Base-by-base conservation (phyloP, 2,113 vertebrate species). In the Tonatia bakeri region DNA sequence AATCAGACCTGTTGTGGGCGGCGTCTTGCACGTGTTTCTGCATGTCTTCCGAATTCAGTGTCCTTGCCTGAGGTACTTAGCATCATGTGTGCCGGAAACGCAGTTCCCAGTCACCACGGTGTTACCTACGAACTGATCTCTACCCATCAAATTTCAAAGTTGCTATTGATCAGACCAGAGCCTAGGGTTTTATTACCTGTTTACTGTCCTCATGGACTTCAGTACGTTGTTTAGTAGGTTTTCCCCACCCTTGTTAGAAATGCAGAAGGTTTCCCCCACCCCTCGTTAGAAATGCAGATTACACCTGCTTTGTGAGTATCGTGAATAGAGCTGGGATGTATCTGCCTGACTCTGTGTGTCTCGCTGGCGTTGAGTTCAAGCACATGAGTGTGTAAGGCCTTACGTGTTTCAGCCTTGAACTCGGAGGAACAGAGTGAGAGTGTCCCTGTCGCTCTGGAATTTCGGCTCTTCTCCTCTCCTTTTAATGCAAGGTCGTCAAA, bases 231-330 rank as follows among this genome's bases (percentile, higher is more conserved):
- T 91, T 56, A 64, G 33, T 43, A 43, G 43, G 43, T 43, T 56
- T 43, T 67, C 72, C 40, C 20, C 12, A 56, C 19, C 6, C 52
- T 95, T 94, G n/a, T 73, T 90, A 77, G 40, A 93, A 93, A 64
- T 79, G 31, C 38, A 79, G 85, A 50, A n/a, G n/a, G n/a, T n/a
- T 56, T 43, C 59, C 72, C 38, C 20, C 11, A 56, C 72, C 19
- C 6, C 52, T 95, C 94, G n/a, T 73, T 90, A 77, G 40, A 93
- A 93, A 64, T 79, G 31, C 38, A 79, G 85, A 50, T 80, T 50
- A 79, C 24, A 64, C 84, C 14, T 64, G 36, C 22, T 47, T 75
- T 67, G 24, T 84, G 84, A 87, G 15, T 64, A 4, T 72, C 69
- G 17, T 36, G 38, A 94, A 72, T 91, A 73, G 28, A 50, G 31